Evolutionary conservation across 2,113 vertebrate species (phyloP).

Genomic region (Chlamydotis undulata): DNA sequence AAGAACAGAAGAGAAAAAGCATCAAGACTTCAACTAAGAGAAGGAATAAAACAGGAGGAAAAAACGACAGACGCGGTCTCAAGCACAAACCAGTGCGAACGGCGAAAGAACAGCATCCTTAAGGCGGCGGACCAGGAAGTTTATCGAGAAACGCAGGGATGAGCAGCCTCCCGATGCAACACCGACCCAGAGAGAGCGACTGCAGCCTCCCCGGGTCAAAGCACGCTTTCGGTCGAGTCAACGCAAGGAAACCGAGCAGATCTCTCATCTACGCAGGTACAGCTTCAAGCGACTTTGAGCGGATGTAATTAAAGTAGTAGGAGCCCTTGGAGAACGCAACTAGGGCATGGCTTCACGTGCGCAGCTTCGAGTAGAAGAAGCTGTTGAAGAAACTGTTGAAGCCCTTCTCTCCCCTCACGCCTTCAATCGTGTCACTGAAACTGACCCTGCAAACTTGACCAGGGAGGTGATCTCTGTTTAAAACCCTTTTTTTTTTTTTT

Average conservation of each 20-base stretch:
- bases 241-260: background rate
- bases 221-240: background rate
- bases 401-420: background rate
- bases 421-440: background rate
- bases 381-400: background rate
- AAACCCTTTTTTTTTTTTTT: background rate
- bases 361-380: background rate
- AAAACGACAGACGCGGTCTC: background rate
- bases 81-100: background rate
- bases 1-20: background rate
- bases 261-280: background rate
- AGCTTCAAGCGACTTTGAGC: constrained; percentile 7
- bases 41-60: background rate
- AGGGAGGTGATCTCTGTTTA: background rate
- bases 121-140: background rate
- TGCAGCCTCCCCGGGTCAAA: background rate
- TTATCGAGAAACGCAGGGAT: background rate
- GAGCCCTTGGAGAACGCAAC: constrained; percentile 57
- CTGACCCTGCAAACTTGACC: background rate
- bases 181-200: background rate
- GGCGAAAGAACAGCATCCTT: background rate
- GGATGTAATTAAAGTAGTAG: constrained; percentile 49
- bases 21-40: background rate
- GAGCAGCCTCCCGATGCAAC: background rate
- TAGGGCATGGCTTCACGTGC: constrained; percentile 38